phyloP scores from a whole-genome alignment of 92 coral and sea anemone genomes.

The Umimayanthus kanabou region DNA sequence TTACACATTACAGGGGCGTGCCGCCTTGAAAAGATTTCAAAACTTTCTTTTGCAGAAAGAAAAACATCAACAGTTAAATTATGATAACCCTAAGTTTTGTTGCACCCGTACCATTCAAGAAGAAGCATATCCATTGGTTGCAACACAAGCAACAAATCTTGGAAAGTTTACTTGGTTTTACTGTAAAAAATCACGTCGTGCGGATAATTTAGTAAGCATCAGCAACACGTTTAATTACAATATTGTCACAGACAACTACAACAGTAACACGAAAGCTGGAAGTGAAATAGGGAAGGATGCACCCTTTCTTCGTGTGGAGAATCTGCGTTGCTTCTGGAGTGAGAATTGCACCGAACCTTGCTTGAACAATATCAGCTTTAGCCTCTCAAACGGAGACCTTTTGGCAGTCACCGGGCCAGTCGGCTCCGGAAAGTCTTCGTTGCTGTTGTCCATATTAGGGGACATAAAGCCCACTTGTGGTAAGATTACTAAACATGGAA shows the following conservation, averaged over 20 bases:
- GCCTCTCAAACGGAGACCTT: constrained; percentile 60
- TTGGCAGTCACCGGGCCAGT: constrained; percentile 79
- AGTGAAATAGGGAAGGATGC: background rate
- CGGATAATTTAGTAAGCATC: background rate
- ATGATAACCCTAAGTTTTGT: background rate
- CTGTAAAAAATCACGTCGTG: background rate
- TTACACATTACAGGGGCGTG: constrained; percentile 50
- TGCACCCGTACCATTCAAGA: constrained; percentile 13
- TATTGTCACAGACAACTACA: background rate
- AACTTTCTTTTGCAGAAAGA: constrained; percentile 55
- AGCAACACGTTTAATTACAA: background rate
- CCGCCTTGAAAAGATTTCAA: constrained; percentile 58
- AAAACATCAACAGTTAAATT: constrained; percentile 18
- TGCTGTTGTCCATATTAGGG: constrained; percentile 60
- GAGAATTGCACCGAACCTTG: constrained; percentile 42
- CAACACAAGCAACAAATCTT: background rate
- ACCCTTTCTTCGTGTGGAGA: constrained; percentile 28
- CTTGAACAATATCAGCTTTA: constrained; percentile 41
- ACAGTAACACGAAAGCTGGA: background rate
- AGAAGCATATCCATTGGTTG: background rate
- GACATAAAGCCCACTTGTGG: constrained; percentile 54
- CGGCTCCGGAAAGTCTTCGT: constrained; percentile 72
- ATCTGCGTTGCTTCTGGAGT: constrained; percentile 49
- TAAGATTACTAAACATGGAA: constrained; percentile 45
- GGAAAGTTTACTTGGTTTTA: constrained; percentile 7